Evolutionary conservation across 2,888 invertebrate species (phyloP), one percentile per base, ranked within the genome.

Genomic region (Neria commutata): DNA sequence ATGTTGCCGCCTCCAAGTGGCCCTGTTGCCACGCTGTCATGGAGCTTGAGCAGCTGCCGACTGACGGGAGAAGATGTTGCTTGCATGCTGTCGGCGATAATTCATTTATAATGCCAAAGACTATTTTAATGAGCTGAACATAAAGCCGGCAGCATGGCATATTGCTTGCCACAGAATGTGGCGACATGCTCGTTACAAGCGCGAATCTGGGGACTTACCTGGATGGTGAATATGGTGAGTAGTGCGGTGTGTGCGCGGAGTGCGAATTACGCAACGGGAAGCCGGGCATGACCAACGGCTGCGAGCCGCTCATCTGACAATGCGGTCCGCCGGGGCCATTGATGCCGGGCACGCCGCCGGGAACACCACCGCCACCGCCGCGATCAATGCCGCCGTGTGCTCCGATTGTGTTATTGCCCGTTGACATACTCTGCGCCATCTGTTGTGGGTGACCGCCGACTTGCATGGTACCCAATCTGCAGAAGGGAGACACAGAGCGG

Each of bases 151-250:
- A n/a, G n/a, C n/a, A n/a, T n/a, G n/a, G n/a, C n/a, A n/a, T n/a
- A n/a, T n/a, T n/a, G n/a, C n/a, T n/a, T n/a, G n/a, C n/a, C n/a
- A n/a, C n/a, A n/a, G n/a, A n/a, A n/a, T n/a, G n/a, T n/a, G n/a
- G n/a, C n/a, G 42, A 49, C 49, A 58, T 33, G 5, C 37, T 17
- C 45, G 14, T 11, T 33, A 33, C 19, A 49, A 10, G 29, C 10
- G 26, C 42, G 17, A 56, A 14, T 16, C 21, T 17, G 58, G 21
- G 2, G 21, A 37, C 67, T 73, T 77, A 82, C 82, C 94, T 89
- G 80, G 93, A 94, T 80, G 93, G 93, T 75, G 93, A 93, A 85
- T 94, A 93, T 68, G 93, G 92, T 81, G 92, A 92, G 75, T 93
- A 92, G 82, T 92, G 92, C 73, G 90, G 90, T 78, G 91, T 89